Evolutionary conservation across 1,140 invertebrate species (phyloP).

Genomic region (Philopotamus ludificatus): DNA sequence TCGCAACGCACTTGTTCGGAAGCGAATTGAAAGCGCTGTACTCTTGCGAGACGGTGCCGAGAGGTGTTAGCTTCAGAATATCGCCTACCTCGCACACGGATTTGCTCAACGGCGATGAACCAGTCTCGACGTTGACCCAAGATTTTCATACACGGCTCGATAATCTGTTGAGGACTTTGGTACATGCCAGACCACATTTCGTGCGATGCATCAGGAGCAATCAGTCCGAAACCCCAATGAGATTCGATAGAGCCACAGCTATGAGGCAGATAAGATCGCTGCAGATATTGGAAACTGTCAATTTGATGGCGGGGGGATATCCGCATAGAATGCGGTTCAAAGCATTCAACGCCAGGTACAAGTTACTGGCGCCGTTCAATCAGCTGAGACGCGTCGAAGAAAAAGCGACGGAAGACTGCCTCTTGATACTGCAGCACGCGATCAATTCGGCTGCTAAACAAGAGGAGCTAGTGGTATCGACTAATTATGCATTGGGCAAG

Average conservation of each 20-base stretch:
- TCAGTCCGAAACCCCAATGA: constrained; percentile 70
- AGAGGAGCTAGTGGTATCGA: constrained; percentile 62
- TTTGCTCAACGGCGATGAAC: constrained; percentile 82
- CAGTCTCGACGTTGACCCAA: constrained; percentile 87
- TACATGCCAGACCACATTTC: constrained; percentile 92
- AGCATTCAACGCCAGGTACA: constrained; percentile 86
- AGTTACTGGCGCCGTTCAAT: constrained; percentile 75
- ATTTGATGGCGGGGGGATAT: constrained; percentile 90
- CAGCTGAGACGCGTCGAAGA: constrained; percentile 75
- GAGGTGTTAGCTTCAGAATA: constrained; percentile 83
- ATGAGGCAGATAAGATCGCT: constrained; percentile 84
- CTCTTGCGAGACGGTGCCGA: constrained; percentile 75
- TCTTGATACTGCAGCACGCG: constrained; percentile 64
- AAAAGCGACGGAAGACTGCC: constrained; percentile 77
- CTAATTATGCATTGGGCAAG: constrained; percentile 88
- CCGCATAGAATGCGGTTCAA: constrained; percentile 94
- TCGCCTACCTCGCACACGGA: constrained; percentile 88
- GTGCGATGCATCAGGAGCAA: constrained; percentile 89
- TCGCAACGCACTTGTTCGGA: constrained; percentile 91
- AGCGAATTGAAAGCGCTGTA: constrained; percentile 87
- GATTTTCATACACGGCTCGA: constrained; percentile 93
- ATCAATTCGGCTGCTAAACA: constrained; percentile 48
- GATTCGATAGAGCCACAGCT: constrained; percentile 70
- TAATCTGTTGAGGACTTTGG: constrained; percentile 85
- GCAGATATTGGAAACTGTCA: constrained; percentile 92